Conservation (phyloP, 2,888 invertebrate species). For the Acleris laterana region DNA sequence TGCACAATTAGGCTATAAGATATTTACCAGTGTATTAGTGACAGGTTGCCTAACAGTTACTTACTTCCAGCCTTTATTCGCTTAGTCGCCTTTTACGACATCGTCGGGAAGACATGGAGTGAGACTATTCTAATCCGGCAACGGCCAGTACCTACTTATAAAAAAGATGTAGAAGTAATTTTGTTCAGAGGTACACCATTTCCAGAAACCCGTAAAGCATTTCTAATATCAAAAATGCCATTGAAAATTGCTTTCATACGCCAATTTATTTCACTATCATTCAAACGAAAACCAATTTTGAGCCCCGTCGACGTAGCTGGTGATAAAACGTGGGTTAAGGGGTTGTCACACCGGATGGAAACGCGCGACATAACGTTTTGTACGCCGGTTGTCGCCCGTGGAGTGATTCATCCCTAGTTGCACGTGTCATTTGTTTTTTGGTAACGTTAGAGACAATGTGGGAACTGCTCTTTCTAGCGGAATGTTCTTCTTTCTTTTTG, state of each 20-base stretch:
- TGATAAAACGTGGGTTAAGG: neutral
- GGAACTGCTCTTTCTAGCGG: neutral
- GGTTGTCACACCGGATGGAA: constrained; percentile 1
- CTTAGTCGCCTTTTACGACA: too few relatives aligned
- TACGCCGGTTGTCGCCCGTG: neutral
- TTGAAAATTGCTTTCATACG: neutral
- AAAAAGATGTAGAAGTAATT: too few relatives aligned
- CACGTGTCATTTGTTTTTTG: neutral
- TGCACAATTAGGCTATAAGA: too few relatives aligned
- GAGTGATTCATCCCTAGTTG: constrained; percentile 12
- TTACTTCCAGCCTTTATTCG: too few relatives aligned
- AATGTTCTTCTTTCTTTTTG: neutral
- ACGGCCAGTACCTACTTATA: too few relatives aligned
- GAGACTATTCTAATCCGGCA: too few relatives aligned
- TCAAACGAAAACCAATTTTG: constrained; percentile 8
- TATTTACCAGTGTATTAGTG: too few relatives aligned
- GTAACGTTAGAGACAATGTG: neutral
- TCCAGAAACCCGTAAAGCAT: neutral
- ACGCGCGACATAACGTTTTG: constrained; percentile 1
- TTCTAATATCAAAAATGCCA: constrained; percentile 2
- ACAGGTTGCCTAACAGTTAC: too few relatives aligned
- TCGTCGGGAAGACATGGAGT: too few relatives aligned
- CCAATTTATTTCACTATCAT: neutral
- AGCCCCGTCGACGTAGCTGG: neutral
- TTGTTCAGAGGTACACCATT: too few relatives aligned